phyloP scores from a whole-genome alignment of 92 coral and sea anemone species.

The Epizoanthus illoricatus region DNA sequence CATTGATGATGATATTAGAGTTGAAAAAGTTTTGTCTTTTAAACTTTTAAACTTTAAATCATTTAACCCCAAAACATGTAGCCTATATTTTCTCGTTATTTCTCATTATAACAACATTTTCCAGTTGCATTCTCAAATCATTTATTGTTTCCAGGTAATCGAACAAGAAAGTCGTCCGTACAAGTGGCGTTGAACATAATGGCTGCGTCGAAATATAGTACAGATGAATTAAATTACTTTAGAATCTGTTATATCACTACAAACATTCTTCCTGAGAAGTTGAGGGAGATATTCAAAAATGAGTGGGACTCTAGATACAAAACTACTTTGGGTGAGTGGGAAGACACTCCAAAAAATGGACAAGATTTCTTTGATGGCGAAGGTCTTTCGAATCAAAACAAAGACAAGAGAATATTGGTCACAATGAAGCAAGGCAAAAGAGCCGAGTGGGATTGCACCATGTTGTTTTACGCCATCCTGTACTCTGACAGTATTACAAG shows the following conservation, averaged over 20 bases:
- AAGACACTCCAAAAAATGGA: slow-evolving; percentile 51
- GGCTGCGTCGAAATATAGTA: background rate
- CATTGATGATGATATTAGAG: no score
- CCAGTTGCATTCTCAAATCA: no score
- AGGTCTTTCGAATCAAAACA: background rate
- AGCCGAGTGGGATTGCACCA: slow-evolving; percentile 39
- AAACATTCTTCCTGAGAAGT: slow-evolving; percentile 46
- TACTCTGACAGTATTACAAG: slow-evolving; percentile 29
- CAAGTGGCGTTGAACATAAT: no score
- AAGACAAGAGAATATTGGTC: background rate
- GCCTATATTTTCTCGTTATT: no score
- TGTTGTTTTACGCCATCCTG: slow-evolving; percentile 46
- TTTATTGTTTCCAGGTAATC: no score
- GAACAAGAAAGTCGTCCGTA: no score
- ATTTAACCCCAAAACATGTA: no score
- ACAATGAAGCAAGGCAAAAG: slow-evolving; percentile 30
- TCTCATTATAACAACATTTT: no score
- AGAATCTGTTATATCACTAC: slow-evolving; percentile 48
- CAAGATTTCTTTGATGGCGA: slow-evolving; percentile 35
- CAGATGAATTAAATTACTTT: slow-evolving; percentile 55
- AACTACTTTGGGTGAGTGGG: slow-evolving; percentile 47
- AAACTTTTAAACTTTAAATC: no score
- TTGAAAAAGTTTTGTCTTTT: no score
- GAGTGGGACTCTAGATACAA: slow-evolving; percentile 61
- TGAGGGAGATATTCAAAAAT: slow-evolving; percentile 54